Percentiles rank a stretch among this genome's conserved stretches.
Conservation (phyloP, 2,888 invertebrate genomes). For the Fragum fragum region DNA sequence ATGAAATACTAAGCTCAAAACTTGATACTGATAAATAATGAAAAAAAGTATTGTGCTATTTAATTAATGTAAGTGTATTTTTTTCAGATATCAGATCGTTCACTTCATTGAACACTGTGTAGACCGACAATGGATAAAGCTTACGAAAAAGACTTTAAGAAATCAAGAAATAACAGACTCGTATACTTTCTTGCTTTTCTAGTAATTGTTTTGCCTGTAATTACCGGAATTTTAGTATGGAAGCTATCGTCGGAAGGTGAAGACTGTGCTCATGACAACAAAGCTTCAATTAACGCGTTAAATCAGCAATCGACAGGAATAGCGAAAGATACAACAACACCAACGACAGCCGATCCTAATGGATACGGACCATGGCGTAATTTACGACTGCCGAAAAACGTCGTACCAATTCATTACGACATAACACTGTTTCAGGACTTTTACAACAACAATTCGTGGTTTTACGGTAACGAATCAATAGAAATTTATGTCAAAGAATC, state of each 20-base stretch:
- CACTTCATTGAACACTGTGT: too few species aligned
- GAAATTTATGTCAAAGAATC: slow-evolving; percentile 80
- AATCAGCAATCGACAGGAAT: slow-evolving; percentile 17
- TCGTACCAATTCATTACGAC: slow-evolving; percentile 90
- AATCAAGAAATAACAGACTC: slow-evolving; percentile 34
- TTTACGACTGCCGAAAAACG: slow-evolving; percentile 89
- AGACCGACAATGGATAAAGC: background rate
- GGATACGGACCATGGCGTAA: slow-evolving; percentile 78
- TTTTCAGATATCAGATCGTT: too few species aligned
- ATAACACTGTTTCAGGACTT: slow-evolving; percentile 91
- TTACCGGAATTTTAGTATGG: slow-evolving; percentile 74
- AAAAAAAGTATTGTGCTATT: too few species aligned
- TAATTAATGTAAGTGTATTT: too few species aligned
- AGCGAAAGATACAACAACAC: slow-evolving; percentile 42
- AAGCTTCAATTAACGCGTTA: background rate
- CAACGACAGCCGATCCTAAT: slow-evolving; percentile 46
- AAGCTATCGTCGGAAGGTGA: slow-evolving; percentile 60
- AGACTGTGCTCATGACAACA: slow-evolving; percentile 14
- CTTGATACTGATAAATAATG: too few species aligned
- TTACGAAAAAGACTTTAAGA: background rate
- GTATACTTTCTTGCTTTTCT: slow-evolving; percentile 68
- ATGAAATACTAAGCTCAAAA: too few species aligned
- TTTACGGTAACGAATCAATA: slow-evolving; percentile 82
- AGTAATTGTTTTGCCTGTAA: slow-evolving; percentile 67
- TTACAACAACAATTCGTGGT: slow-evolving; percentile 86